These are phyloP conservation scores for Alauda arvensis DNA, from an alignment of 2,797 vertebrate species.

Conservation along the genomic window DNA sequence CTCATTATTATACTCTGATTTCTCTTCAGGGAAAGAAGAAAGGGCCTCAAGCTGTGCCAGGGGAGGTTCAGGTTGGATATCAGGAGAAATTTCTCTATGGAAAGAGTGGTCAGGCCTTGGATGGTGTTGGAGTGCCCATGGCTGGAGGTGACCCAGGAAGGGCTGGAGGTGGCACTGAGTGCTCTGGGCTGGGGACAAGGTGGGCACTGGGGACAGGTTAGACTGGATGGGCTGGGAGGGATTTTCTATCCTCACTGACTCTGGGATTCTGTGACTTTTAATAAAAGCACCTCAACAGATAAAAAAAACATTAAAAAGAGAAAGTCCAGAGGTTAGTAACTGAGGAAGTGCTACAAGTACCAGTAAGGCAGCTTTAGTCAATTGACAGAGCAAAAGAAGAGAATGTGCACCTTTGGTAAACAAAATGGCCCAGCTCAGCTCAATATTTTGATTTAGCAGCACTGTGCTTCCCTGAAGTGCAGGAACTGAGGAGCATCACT, in stretches of 20 bases:
- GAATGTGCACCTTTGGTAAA: not conserved
- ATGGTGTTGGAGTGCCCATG: rapidly evolving
- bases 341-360: not conserved
- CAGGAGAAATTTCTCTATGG: not conserved
- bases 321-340: not conserved
- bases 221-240: rapidly evolving
- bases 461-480: not conserved
- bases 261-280: not conserved
- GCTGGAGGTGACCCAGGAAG: not conserved
- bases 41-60: rapidly evolving
- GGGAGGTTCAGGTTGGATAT: rapidly evolving
- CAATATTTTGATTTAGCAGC: not conserved
- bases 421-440: not conserved
- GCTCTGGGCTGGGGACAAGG: not conserved
- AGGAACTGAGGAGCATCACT: not conserved
- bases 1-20: not conserved
- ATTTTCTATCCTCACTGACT: rapidly evolving
- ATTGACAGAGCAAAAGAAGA: not conserved
- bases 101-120: not conserved
- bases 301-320: not conserved
- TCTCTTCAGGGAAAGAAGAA: too few relatives aligned
- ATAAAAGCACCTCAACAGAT: not conserved
- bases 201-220: rapidly evolving
- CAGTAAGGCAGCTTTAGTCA: not conserved
- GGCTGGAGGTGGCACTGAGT: not conserved